Percentiles rank a stretch among this genome's conserved stretches.
Conservation (phyloP, 2,797 vertebrate species). For the Pseudochirops cupreus region DNA sequence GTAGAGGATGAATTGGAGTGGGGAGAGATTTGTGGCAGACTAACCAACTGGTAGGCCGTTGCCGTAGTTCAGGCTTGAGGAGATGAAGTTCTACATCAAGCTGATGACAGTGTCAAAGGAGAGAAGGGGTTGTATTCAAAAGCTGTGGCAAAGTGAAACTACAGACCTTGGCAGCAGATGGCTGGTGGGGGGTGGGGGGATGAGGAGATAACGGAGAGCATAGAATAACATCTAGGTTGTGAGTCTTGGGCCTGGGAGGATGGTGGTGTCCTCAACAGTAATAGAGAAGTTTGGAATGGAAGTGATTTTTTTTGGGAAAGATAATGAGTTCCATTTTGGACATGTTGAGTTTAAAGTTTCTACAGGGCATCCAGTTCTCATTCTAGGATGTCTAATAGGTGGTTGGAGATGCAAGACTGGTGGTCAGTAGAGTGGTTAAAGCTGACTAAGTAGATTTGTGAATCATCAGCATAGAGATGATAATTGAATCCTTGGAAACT, state of each 20-base stretch:
- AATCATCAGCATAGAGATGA: neutral
- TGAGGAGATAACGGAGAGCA: neutral
- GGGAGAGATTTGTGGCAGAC: no score
- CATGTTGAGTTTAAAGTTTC: neutral
- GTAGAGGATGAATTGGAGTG: neutral
- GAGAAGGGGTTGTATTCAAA: neutral
- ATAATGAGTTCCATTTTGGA: neutral
- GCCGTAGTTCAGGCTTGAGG: neutral
- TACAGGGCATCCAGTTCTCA: neutral
- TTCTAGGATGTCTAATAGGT: neutral
- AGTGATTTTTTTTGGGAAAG: no score
- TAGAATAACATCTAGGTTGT: neutral
- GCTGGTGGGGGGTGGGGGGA: no score
- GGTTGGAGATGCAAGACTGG: neutral
- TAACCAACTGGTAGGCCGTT: no score
- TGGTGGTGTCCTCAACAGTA: neutral
- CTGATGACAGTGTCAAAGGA: neutral
- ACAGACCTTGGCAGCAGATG: neutral
- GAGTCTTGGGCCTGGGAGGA: neutral
- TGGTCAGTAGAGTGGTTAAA: neutral
- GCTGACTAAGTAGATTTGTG: neutral
- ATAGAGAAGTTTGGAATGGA: neutral
- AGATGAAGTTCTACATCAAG: neutral
- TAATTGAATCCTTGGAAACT: neutral
- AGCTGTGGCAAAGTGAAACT: neutral